These are phyloP conservation scores for Mormyrus iriodes DNA, from an alignment of 2,113 vertebrate species.

Conservation along the genomic window DNA sequence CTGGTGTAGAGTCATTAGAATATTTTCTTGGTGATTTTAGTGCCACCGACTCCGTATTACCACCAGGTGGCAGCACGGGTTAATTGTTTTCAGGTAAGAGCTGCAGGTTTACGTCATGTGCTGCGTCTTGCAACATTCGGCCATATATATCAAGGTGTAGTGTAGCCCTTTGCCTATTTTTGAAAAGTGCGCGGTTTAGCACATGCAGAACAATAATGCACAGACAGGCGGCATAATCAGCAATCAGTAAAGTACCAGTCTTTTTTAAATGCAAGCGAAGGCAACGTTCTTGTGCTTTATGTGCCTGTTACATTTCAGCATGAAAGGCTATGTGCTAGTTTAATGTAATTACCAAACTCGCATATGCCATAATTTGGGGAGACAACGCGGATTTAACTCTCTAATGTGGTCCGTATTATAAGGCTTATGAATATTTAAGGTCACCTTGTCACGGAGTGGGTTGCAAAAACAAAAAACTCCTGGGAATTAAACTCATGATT, in stretches of 20 bases:
- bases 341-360: background rate
- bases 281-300: background rate
- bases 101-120: background rate
- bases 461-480: background rate
- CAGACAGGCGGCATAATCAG: background rate
- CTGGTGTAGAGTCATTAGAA: background rate
- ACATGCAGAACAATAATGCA: background rate
- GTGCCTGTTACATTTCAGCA: background rate
- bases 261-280: background rate
- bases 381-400: background rate
- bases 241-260: background rate
- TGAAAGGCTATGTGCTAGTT: background rate
- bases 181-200: background rate
- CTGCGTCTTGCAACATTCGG: background rate
- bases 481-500: background rate
- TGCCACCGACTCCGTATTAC: background rate
- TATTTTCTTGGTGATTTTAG: background rate
- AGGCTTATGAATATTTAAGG: background rate
- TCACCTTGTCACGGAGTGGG: background rate
- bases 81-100: background rate
- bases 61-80: conserved; percentile 12
- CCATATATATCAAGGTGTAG: background rate
- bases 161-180: background rate
- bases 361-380: background rate
- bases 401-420: background rate